Conservation (phyloP, 2,113 vertebrate genomes). For the Poecile atricapillus region DNA sequence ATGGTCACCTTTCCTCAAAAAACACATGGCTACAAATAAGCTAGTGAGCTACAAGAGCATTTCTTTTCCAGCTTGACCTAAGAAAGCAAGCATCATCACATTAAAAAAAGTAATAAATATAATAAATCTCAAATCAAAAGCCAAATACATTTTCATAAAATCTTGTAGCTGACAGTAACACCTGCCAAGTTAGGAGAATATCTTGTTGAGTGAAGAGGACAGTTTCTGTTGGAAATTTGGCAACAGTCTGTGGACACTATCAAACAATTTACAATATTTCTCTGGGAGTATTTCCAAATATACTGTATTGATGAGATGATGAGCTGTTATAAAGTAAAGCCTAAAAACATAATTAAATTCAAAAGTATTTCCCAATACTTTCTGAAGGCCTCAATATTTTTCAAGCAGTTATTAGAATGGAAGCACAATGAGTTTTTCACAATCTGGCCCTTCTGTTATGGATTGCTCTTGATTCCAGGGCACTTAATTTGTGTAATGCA, state of each 20-base stretch:
- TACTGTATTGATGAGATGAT: neutral
- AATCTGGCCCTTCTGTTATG: conserved; percentile 30
- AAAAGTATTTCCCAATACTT: conserved; percentile 14
- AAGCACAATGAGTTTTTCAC: conserved; percentile 35
- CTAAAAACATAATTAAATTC: conserved; percentile 34
- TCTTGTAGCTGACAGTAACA: neutral
- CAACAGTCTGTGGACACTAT: neutral
- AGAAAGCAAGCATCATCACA: neutral
- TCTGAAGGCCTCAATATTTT: conserved; percentile 33
- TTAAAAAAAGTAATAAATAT: neutral
- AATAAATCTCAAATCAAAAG: neutral
- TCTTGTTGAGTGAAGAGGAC: neutral
- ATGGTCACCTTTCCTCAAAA: neutral
- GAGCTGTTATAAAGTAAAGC: neutral
- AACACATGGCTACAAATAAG: neutral
- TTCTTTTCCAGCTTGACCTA: neutral
- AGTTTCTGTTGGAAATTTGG: neutral
- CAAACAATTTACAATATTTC: neutral
- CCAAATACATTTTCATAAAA: neutral
- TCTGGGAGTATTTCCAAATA: neutral
- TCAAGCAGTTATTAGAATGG: conserved; percentile 24
- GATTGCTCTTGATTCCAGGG: neutral
- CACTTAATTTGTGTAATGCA: conserved; percentile 54
- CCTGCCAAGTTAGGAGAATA: neutral
- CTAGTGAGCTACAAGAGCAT: neutral